Base-by-base conservation (phyloP, 1,140 invertebrate genomes). In the Colletes latitarsis region DNA sequence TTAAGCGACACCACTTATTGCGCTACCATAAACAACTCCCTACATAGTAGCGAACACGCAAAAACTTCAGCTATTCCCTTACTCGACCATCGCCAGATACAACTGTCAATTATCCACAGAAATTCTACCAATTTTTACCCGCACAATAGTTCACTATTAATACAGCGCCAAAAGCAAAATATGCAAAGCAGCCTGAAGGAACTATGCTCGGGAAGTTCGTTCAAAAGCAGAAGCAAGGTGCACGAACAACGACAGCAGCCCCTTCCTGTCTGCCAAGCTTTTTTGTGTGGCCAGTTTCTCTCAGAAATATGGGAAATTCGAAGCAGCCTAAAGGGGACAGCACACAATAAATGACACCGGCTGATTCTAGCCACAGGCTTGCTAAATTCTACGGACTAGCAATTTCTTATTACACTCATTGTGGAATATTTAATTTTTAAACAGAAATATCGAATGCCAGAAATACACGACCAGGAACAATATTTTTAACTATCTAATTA, bases 271-370 rank as follows among this genome's bases (percentile, higher is more conserved):
- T 10, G 2, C 30, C 9, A 1, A 2, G 9, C 4, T 43, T 53
- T 53, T 76, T 71, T 49, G 67, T 62, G 15, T 17, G 12, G 49
- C 43, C 69, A 41, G 55, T 66, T 72, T 68, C 83, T 75, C 81
- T 85, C 74, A 77, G 49, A 85, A 85, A 85, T 82, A 66, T 75
- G 74, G 60, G 68, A 85, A 85, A 82, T 85, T 85, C 76, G 53
- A 43, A 30, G 6, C 17, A 3, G 21, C 19, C 17, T 52, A 64
- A 68, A 53, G 12, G 46, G 39, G 49, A 58, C 30, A 75, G 5
- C 0, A 15, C 9, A 68, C 30, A 62, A 81, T 60, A 82, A 81
- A 84, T 57, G 46, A 52, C 77, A 75, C 67, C 76, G 77, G 46
- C 53, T 41, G 30, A 12, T 57, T 17, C 77, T 46, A 66, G 52